Conservation (phyloP, 2,797 vertebrate species). For the Characodon lateralis region DNA sequence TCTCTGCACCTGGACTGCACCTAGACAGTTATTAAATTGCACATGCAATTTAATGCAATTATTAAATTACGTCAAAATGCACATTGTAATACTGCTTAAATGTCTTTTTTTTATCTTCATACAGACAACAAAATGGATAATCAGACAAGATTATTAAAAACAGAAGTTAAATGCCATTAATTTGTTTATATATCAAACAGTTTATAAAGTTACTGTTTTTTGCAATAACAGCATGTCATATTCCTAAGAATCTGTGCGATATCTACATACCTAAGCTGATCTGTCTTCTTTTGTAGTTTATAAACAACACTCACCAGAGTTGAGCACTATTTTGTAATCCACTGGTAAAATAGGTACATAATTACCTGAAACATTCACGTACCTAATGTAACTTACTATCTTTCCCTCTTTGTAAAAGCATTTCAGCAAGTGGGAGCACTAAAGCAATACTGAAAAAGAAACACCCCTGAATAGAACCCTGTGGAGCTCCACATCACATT, state of each 20-base stretch:
- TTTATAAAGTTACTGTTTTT: not conserved
- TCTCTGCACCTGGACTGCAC: too few species aligned
- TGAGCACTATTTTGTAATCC: not conserved
- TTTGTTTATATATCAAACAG: not conserved
- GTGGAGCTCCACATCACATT: not conserved
- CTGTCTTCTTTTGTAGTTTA: not conserved
- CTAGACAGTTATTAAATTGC: too few species aligned
- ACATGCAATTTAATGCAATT: too few species aligned
- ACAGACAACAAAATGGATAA: not conserved
- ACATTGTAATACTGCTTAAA: not conserved
- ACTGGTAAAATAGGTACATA: not conserved
- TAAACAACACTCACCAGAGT: not conserved
- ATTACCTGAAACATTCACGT: not conserved
- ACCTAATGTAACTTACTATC: too few species aligned
- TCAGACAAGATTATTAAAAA: not conserved
- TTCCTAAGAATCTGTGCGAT: not conserved
- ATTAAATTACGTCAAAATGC: too few species aligned
- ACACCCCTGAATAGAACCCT: not conserved
- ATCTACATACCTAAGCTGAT: not conserved
- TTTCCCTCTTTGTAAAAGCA: too few species aligned
- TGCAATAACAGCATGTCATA: not conserved
- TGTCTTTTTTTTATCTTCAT: not conserved
- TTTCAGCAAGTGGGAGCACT: not conserved
- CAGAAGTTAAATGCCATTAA: not conserved
- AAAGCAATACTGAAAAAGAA: not conserved